Conservation (phyloP, 1,140 invertebrate genomes). For the Euwallacea similis region DNA sequence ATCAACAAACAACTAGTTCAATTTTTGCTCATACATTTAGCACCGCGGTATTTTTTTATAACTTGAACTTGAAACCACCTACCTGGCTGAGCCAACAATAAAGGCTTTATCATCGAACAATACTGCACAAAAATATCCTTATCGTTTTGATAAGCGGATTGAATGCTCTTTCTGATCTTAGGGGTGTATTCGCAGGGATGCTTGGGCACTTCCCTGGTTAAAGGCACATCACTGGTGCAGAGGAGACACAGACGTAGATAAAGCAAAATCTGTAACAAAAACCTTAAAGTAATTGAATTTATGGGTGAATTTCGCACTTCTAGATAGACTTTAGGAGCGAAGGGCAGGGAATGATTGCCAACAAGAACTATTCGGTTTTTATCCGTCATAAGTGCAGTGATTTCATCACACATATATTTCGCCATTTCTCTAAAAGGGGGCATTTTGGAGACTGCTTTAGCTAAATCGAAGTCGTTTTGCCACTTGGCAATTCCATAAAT, state of each 20-base stretch:
- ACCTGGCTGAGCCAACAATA: conserved; percentile 65
- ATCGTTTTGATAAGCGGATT: conserved; percentile 53
- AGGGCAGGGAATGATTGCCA: conserved; percentile 69
- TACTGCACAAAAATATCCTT: conserved; percentile 63
- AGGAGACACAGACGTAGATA: conserved; percentile 76
- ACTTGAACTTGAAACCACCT: conserved; percentile 9
- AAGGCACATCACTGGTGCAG: conserved; percentile 57
- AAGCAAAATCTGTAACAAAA: conserved; percentile 64
- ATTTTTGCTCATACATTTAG: too few relatives aligned
- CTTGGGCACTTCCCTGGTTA: conserved; percentile 53
- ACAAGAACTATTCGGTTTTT: conserved; percentile 57
- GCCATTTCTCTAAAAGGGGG: conserved; percentile 53
- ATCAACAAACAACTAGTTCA: not conserved
- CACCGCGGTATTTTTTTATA: too few relatives aligned
- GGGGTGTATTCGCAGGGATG: conserved; percentile 68
- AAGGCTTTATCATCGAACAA: conserved; percentile 64
- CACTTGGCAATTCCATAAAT: conserved; percentile 60
- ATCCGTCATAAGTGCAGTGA: conserved; percentile 52
- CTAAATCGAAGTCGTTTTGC: conserved; percentile 48
- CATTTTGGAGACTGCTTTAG: conserved; percentile 46
- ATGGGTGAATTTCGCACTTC: conserved; percentile 57
- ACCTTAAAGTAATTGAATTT: not conserved
- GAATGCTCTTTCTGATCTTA: conserved; percentile 61
- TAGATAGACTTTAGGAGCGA: conserved; percentile 64
- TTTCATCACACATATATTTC: conserved; percentile 56